phyloP scores from a whole-genome alignment of 2,888 invertebrate species.

The Pachliopta kotzebuea region DNA sequence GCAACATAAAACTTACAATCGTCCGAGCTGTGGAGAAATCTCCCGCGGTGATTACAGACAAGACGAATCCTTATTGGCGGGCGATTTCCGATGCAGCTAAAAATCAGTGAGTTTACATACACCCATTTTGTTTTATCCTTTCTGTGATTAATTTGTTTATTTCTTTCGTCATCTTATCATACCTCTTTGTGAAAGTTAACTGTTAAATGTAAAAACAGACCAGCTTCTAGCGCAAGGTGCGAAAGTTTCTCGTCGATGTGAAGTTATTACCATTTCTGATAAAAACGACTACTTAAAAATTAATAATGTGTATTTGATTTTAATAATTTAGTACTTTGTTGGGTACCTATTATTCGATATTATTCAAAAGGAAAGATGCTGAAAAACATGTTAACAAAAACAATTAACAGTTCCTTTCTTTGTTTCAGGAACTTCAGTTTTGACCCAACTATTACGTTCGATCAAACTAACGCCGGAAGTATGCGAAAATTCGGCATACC shows the following conservation, averaged over 20 bases:
- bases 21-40: conserved; percentile 13
- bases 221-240: no score
- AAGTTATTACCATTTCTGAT: no score
- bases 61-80: conserved; percentile 10
- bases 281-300: no score
- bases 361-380: no score
- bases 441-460: conserved; percentile 9
- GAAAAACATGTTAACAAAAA: no score
- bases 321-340: no score
- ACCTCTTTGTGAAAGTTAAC: no score
- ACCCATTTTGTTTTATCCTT: background rate
- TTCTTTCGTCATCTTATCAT: background rate
- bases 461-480: conserved; percentile 10
- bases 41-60: conserved; percentile 7
- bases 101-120: background rate
- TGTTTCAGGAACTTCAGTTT: conserved; percentile 12
- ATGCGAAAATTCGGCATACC: conserved; percentile 9
- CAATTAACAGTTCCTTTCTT: background rate
- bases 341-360: no score
- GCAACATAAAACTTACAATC: conserved; percentile 7
- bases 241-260: no score
- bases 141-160: background rate
- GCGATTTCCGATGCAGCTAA: conserved; percentile 10
- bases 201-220: no score
- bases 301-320: no score